Conservation (phyloP, 2,888 invertebrate species). For the Apomyelois bistriatella region DNA sequence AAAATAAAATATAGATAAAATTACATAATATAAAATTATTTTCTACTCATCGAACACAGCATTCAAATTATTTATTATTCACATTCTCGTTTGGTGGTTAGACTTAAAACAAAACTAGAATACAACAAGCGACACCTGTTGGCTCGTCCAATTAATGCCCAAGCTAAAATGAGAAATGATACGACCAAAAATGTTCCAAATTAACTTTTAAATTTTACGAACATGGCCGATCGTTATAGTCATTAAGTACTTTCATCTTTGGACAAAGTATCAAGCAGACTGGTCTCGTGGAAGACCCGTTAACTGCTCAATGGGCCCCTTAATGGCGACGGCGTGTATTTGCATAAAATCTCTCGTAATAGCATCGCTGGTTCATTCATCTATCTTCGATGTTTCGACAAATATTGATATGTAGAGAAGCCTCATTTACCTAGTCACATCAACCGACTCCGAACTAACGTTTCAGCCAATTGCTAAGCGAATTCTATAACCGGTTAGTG, state of each 20-base stretch:
- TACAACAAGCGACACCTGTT: constrained; percentile 18
- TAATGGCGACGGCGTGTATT: constrained; percentile 47
- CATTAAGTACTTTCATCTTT: constrained; percentile 28
- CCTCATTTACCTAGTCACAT: constrained; percentile 5
- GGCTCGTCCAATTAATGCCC: constrained; percentile 17
- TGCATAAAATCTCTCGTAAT: constrained; percentile 53
- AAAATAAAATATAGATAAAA: too few species aligned
- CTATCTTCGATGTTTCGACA: constrained; percentile 19
- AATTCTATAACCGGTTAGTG: constrained; percentile 23
- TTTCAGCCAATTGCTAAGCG: constrained; percentile 2
- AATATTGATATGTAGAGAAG: constrained; percentile 14
- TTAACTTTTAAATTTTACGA: constrained; percentile 23
- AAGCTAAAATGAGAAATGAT: constrained; percentile 24
- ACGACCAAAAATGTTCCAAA: constrained; percentile 21
- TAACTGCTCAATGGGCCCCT: constrained; percentile 49
- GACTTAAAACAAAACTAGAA: too few species aligned
- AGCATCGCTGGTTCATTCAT: constrained; percentile 30
- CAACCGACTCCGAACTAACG: not conserved
- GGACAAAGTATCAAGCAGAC: constrained; percentile 29
- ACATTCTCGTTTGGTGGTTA: too few species aligned
- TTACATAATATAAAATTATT: too few species aligned
- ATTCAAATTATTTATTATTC: too few species aligned
- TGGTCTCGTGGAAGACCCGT: constrained; percentile 36
- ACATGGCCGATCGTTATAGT: constrained; percentile 17
- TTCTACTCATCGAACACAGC: too few species aligned